These are phyloP conservation scores for Pediacus dermestoides DNA, from an alignment of 2,888 invertebrate species.

Conservation along the genomic window DNA sequence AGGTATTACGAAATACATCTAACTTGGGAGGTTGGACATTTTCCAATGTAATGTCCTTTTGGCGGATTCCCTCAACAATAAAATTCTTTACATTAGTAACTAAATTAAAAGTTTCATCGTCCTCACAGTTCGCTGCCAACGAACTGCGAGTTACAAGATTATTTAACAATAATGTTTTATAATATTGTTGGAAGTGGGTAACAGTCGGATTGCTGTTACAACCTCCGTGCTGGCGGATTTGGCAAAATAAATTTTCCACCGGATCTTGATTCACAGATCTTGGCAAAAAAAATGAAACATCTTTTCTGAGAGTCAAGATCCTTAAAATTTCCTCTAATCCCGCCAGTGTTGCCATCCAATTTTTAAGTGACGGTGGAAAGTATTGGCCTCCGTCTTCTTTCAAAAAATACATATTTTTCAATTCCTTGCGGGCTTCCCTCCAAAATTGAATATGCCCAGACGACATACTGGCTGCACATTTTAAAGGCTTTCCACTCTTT, in stretches of 20 bases:
- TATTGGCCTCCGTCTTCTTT: neutral
- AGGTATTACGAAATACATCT: too few relatives aligned
- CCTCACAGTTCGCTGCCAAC: too few relatives aligned
- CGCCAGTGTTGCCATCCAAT: constrained; percentile 11
- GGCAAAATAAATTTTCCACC: constrained; percentile 2
- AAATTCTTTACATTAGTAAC: too few relatives aligned
- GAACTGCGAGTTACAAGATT: too few relatives aligned
- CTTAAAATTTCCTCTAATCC: too few relatives aligned
- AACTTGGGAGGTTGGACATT: too few relatives aligned
- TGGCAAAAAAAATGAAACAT: neutral
- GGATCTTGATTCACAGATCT: neutral
- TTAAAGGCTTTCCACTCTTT: constrained; percentile 4
- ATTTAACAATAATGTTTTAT: neutral
- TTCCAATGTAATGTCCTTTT: too few relatives aligned
- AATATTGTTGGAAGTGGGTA: too few relatives aligned
- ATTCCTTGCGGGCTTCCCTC: constrained; percentile 3
- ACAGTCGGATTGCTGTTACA: constrained; percentile 1
- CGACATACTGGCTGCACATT: constrained; percentile 5
- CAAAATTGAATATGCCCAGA: constrained; percentile 10
- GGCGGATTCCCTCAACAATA: too few relatives aligned
- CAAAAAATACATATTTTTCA: constrained; percentile 11
- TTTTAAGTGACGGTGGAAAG: constrained; percentile 10
- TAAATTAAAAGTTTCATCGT: too few relatives aligned
- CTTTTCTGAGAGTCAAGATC: too few relatives aligned
- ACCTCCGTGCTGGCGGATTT: neutral